A percentile compares a stretch with the other conserved stretches of the same genome.
Conservation (phyloP, 2,113 vertebrate species). For the Sylvilagus bachmani region DNA sequence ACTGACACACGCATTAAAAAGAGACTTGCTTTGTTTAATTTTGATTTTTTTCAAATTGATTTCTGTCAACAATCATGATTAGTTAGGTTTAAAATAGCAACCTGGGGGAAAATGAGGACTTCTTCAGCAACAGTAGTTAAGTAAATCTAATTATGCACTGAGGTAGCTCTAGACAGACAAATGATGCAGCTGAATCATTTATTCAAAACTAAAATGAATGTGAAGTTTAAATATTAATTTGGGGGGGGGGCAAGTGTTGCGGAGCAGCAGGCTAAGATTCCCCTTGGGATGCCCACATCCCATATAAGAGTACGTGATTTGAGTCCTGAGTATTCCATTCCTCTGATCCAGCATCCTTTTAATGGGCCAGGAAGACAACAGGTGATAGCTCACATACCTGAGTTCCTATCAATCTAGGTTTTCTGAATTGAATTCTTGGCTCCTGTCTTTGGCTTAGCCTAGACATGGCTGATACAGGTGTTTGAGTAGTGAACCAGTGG, state of each 20-base stretch:
- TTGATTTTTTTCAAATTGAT: conserved; percentile 28
- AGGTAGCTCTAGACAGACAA: conserved; percentile 19
- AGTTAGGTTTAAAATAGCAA: neutral
- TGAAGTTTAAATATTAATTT: conserved; percentile 47
- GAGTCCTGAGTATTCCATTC: no score
- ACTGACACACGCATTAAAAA: neutral
- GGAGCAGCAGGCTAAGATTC: no score
- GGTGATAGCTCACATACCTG: no score
- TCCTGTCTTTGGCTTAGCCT: no score
- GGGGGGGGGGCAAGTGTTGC: neutral
- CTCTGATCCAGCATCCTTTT: no score
- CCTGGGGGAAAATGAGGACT: neutral
- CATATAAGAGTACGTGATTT: no score
- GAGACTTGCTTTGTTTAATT: neutral
- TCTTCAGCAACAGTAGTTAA: neutral
- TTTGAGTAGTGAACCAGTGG: no score
- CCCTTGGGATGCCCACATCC: no score
- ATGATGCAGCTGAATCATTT: neutral
- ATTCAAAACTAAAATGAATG: conserved; percentile 64
- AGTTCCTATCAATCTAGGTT: no score
- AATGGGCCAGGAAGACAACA: no score
- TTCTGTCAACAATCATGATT: neutral
- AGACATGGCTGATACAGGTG: no score
- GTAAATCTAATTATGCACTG: neutral
- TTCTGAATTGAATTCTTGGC: no score